Percentiles rank a stretch among this genome's conserved stretches.
phyloP scores from a whole-genome alignment of 2,888 invertebrate species.

The Oscheius sp. region DNA sequence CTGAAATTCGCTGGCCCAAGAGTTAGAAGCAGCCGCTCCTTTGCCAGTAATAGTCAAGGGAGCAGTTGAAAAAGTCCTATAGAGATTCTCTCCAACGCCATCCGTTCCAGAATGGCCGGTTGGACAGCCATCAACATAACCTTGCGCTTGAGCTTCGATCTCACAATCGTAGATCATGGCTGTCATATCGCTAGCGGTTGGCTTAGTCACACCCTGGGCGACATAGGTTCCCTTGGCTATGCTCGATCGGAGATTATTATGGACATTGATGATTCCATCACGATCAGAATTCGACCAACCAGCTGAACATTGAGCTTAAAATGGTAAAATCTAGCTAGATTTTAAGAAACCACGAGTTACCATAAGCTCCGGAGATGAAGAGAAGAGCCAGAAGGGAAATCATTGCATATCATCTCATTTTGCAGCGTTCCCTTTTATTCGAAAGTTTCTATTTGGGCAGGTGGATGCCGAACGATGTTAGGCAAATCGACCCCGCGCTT shows the following conservation, averaged over 20 bases:
- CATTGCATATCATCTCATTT: too few relatives aligned
- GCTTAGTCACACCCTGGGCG: not conserved
- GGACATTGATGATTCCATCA: not conserved
- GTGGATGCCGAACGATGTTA: too few relatives aligned
- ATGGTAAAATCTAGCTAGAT: too few relatives aligned
- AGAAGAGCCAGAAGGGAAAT: too few relatives aligned
- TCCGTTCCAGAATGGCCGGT: not conserved
- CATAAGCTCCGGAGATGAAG: too few relatives aligned
- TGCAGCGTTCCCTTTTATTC: too few relatives aligned
- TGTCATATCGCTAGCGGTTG: slow-evolving; percentile 3
- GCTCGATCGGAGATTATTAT: slow-evolving; percentile 1
- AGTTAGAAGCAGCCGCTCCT: not conserved
- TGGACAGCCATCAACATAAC: not conserved
- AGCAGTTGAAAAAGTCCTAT: not conserved
- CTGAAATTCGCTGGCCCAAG: slow-evolving; percentile 15
- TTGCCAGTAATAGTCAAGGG: not conserved
- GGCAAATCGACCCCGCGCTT: too few relatives aligned
- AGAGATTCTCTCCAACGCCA: slow-evolving; percentile 13
- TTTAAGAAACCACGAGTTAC: too few relatives aligned
- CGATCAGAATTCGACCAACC: not conserved
- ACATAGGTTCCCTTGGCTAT: slow-evolving; percentile 12
- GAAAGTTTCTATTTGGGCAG: too few relatives aligned
- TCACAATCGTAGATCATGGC: slow-evolving; percentile 8
- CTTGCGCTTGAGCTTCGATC: slow-evolving; percentile 5
- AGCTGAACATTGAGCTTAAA: too few relatives aligned